These are phyloP conservation scores for Globodera rostochiensis DNA, from an alignment of 1,140 invertebrate genomes.

Conservation along the genomic window DNA sequence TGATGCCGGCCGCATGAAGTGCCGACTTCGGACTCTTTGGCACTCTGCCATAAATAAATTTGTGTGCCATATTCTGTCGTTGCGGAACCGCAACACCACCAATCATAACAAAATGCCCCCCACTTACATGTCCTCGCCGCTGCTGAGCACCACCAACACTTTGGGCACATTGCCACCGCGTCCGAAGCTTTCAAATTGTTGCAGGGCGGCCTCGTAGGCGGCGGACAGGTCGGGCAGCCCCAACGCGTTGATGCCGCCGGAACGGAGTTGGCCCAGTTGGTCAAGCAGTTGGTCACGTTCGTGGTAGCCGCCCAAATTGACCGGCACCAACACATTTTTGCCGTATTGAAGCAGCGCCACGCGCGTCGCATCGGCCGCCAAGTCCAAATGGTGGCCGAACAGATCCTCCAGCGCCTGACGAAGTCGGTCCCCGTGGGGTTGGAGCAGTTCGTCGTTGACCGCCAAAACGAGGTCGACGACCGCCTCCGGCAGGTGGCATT, in stretches of 20 bases:
- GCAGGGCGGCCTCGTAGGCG: slow-evolving; percentile 38
- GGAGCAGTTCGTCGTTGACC: slow-evolving; percentile 33
- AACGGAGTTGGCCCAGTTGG: slow-evolving; percentile 12
- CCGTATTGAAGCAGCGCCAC: slow-evolving; percentile 50
- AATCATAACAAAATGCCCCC: neutral
- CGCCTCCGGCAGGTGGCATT: slow-evolving; percentile 34
- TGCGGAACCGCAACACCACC: too few relatives aligned
- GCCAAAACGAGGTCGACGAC: slow-evolving; percentile 40
- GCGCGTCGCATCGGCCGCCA: slow-evolving; percentile 45
- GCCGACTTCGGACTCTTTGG: neutral
- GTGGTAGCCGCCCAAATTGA: slow-evolving; percentile 56
- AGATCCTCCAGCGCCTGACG: slow-evolving; percentile 14
- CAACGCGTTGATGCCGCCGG: slow-evolving; percentile 21
- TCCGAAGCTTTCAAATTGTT: slow-evolving; percentile 51
- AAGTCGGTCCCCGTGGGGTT: slow-evolving; percentile 17
- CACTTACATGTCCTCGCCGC: slow-evolving; percentile 50
- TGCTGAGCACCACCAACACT: slow-evolving; percentile 43
- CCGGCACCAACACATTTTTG: slow-evolving; percentile 49
- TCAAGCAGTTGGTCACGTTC: slow-evolving; percentile 38
- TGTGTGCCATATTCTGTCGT: neutral
- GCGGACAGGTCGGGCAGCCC: slow-evolving; percentile 36
- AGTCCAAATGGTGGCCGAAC: slow-evolving; percentile 19
- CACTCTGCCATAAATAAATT: slow-evolving; percentile 15
- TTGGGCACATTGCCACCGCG: slow-evolving; percentile 29
- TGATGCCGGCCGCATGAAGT: slow-evolving; percentile 1